Base-by-base conservation (phyloP, 2,113 vertebrate genomes). In the Saccopteryx bilineata region DNA sequence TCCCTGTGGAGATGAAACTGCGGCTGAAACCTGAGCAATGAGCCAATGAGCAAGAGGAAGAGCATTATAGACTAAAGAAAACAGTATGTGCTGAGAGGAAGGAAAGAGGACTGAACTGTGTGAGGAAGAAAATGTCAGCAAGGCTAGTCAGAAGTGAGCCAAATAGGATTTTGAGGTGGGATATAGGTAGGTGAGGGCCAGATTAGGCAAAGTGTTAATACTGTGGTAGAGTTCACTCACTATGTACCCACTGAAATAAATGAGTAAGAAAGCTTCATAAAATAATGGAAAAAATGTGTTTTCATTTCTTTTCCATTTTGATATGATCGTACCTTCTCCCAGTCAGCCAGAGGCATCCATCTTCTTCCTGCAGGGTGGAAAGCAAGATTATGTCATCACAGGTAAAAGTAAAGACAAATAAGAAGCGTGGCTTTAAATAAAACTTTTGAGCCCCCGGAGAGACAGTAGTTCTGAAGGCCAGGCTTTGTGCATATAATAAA, bases 341-440 rank as follows among this genome's bases (percentile, higher is more conserved):
- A 65, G 31, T 87, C 18, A 50, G 15, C 54, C 52, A 87, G 80
- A 61, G 5, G 13, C 39, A 90, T 78, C 21, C 17, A 69, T 52
- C 23, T 94, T 46, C 76, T 56, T 84, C 28, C 23, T 86, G 18
- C 54, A 61, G 50, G 61, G 8, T 58, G 15, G 52, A 17, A 5
- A 19, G 50, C 33, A 19, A 52, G 18, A 31, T 68, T 87, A 90
- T 31, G 5, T 87, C 52, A 28, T 3, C 54, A 76, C 2, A 74
- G 78, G 46, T 92, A 46, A 95, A 72, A 58, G 28, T 54, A 69
- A 91, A 96, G 66, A 31, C 5, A 86, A 66, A 24, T 56, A 31
- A 78, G 71, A 78, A 84, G 12, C 21, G 15, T 4, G 50, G 23
- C 39, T 93, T 76, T 39, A 60, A 65, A 69, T 83, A 33, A 69